phyloP scores from a whole-genome alignment of 2,888 invertebrate species.

The Himalopsyche japonica region DNA sequence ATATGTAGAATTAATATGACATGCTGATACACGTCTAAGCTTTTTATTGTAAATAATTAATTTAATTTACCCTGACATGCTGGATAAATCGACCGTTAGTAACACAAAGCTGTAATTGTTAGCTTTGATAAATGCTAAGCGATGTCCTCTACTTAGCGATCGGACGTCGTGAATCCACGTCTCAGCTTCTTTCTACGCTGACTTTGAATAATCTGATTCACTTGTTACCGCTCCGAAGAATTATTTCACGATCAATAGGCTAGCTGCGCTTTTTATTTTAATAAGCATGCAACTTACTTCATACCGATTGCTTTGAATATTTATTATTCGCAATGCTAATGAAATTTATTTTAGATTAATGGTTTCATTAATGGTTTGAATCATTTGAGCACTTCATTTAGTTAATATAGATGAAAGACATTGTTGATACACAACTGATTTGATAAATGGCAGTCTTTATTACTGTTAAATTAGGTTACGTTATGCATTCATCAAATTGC shows the following conservation, averaged over 20 bases:
- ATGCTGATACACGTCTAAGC: neutral
- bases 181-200: slow-evolving; percentile 24
- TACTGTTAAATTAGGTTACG: neutral
- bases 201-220: slow-evolving; percentile 41
- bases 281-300: neutral
- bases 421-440: neutral
- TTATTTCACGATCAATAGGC: neutral
- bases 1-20: no score
- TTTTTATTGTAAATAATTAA: neutral
- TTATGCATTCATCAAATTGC: no score
- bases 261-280: neutral
- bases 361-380: neutral
- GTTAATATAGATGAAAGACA: neutral
- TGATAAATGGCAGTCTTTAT: neutral
- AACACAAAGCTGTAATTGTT: neutral
- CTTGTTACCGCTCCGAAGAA: slow-evolving; percentile 22
- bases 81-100: neutral
- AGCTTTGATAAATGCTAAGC: slow-evolving; percentile 17
- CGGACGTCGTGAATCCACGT: slow-evolving; percentile 24
- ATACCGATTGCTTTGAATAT: neutral
- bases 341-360: neutral
- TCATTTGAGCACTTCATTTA: neutral
- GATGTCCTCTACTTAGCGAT: slow-evolving; percentile 19
- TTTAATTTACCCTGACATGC: neutral
- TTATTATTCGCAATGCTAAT: neutral